Conservation (phyloP, 2,797 vertebrate genomes). For the Chiloscyllium punctatum region DNA sequence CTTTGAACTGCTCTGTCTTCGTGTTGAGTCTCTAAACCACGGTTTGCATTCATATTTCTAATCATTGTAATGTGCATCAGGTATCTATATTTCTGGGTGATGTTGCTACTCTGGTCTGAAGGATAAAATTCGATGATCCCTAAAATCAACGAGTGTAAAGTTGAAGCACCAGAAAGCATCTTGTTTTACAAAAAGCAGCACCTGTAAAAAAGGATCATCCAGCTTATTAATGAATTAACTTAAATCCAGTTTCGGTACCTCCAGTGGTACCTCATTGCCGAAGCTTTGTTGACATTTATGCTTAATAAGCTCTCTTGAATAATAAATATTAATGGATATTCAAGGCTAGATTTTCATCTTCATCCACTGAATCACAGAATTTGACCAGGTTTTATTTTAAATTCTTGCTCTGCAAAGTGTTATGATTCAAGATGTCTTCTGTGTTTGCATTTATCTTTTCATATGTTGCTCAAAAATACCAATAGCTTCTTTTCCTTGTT, state of each 20-base stretch:
- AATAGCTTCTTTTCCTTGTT: not conserved
- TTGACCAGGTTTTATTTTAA: not conserved
- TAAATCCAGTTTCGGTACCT: not conserved
- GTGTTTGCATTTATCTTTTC: not conserved
- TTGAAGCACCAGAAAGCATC: not conserved
- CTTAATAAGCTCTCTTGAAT: not conserved
- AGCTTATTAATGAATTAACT: not conserved
- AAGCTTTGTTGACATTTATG: not conserved
- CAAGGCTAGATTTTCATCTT: not conserved
- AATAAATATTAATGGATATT: constrained; percentile 12
- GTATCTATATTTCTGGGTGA: not conserved
- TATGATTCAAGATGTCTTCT: not conserved
- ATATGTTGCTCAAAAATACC: not conserved
- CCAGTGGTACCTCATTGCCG: not conserved
- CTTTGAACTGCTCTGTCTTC: not conserved
- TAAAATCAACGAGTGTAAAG: not conserved
- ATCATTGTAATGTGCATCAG: not conserved
- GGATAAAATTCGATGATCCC: not conserved
- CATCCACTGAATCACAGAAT: not conserved
- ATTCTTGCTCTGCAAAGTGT: not conserved
- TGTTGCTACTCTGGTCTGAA: not conserved
- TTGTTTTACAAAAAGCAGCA: not conserved
- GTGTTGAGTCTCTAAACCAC: not conserved
- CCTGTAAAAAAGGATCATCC: not conserved
- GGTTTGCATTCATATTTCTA: not conserved